Evolutionary conservation across 2,113 vertebrate genomes (phyloP), one percentile per base, ranked within the genome.

Genomic region (Neomonachus schauinslandi): DNA sequence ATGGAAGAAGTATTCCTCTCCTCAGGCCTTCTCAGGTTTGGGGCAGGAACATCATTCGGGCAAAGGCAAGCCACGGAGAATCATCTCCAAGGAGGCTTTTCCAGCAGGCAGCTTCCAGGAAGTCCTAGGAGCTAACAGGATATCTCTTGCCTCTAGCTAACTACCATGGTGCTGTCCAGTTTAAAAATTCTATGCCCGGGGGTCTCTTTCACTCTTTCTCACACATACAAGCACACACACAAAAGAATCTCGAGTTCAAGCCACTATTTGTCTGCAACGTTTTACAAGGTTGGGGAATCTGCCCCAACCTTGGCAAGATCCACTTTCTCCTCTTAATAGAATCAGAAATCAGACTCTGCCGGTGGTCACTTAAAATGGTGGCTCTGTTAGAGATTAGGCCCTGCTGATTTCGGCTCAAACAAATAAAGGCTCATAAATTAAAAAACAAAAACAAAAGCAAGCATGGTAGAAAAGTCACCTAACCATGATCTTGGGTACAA

Each of bases 301-400:
- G 90, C 72, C 76, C 95, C 92, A 89, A 91, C 77, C 59, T 94
- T 97, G 94, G 97, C 96, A 95, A 95, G 91, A 94, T 49, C 28
- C 10, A 57, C 4, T 0, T 0, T 91, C 49, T 87, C 94, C 87
- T 87, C 83, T 96, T 89, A 88, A 85, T 15, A 10, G 33, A 96
- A 95, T 96, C 83, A 97, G 79, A 94, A 97, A 74, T 94, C 97
- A 97, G 96, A 94, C 67, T 59, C 91, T 79, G 82, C 72, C 21
- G 42, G 85, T 71, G 89, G 95, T 65, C 36, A 74, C 72, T 91
- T 93, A 94, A 79, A 95, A 96, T 51, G 74, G 95, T 12, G 59
- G 89, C 85, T 88, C 71, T 95, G 83, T 71, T 97, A 97, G 28
- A 96, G 39, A 93, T 83, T 57, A 96, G 86, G 69, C 21, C 80